Evolutionary conservation across 2,113 vertebrate genomes (phyloP), one percentile per base, ranked within the genome.

Genomic region (Otis tarda): DNA sequence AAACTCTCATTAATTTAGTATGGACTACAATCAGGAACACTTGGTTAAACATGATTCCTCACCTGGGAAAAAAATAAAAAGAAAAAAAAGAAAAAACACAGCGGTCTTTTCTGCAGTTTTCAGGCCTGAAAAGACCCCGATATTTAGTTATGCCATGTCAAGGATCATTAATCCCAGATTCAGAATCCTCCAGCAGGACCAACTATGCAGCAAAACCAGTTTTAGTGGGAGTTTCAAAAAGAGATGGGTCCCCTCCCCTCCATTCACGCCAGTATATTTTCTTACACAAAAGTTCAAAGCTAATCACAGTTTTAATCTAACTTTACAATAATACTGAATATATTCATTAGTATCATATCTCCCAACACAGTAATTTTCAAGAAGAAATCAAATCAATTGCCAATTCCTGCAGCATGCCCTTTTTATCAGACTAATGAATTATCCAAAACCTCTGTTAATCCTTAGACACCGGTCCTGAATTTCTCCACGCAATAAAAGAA

Each of bases 371-470:
- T 60, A 43, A 93, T 53, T 88, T 96, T 80, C 45, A 82, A 70
- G 18, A 77, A 79, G 28, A 91, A 96, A 89, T 53, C 1, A 50
- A 53, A 56, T 59, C 22, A 81, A 23, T 21, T 76, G 19, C 20
- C 84, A 85, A 39, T 79, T 84, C 39, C 56, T 87, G 60, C n/a
- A 79, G 37, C 39, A 73, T 1, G 0, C 6, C 9, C 13, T 88
- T 84, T 85, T 87, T 64, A 83, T 45, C 31, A 76, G 31, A 53
- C 20, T 59, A 91, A 85, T 55, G 31, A 80, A 89, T 91, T 89
- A 89, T 8, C 47, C 14, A 83, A 70, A 67, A 35, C 7, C 45
- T 78, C 52, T 21, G 5, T 41, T 70, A 74, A 80, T 79, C 45
- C 37, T 53, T 56, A 71, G 50, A 75, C 35, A 73, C 5, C 14